Evolutionary conservation across 2,797 vertebrate genomes (phyloP), one percentile per base, ranked within the genome.

Genomic region (Gila robusta): DNA sequence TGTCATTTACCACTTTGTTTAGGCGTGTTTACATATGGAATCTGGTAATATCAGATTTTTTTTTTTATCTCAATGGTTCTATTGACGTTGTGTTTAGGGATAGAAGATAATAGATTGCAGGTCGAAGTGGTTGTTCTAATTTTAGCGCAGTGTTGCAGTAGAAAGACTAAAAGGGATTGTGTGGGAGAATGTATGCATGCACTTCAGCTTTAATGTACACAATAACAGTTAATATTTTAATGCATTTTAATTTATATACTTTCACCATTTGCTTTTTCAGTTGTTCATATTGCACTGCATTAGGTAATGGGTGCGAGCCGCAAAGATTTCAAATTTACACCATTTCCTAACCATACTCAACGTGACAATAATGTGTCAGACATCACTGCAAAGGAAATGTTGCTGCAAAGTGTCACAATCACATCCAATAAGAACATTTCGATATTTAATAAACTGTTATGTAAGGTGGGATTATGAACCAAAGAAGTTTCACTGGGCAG

Each of bases 121-220:
- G 32, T 59, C n/a, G 14, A 85, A 23, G 26, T 6, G 49, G 5
- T 47, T 71, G 76, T 28, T 59, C 83, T 85, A 79, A 59, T 85
- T 71, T 85, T 85, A 71, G 19, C 26, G 2, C 70, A 54, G 23
- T 2, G 21, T 56, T 16, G 12, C 49, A 10, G 49, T 56, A 56
- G 66, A 35, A 69, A 4, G 35, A 39, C 4, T 41, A 2, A 44
- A 54, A 26, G 5, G 23, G 83, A 59, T 59, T 39, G 23, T 41
- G 16, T 84, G 44, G 6, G 35, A 70, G 10, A 44, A 41, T 70
- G 26, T 11, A 28, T 12, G 37, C 8, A 41, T 28, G 7, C 37
- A 62, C 12, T n/a, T 9, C 28, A 73, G 26, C 19, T 47, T 82
- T 59, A 82, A 64, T 83, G 69, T 83, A 59, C 47, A 64, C 54